Evolutionary conservation across 2,888 invertebrate genomes (phyloP).

Genomic region (Luperina testacea): DNA sequence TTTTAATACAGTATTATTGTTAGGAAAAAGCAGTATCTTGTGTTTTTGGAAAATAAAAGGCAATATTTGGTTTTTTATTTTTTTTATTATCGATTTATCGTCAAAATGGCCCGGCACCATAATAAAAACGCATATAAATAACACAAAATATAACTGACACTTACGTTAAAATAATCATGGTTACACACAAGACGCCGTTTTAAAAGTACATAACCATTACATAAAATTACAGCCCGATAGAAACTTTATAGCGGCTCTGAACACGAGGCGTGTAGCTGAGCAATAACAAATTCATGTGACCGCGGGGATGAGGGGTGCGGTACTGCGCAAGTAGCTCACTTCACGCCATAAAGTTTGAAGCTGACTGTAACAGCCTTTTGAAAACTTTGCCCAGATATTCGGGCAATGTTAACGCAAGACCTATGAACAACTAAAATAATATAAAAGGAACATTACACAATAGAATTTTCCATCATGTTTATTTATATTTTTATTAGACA

Average conservation of each 20-base stretch:
- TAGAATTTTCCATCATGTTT: conserved; percentile 14
- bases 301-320: background rate
- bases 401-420: conserved; percentile 12
- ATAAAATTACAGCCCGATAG: background rate
- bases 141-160: conserved; percentile 61
- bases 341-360: background rate
- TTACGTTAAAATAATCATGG: conserved; percentile 46
- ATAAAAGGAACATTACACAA: conserved; percentile 52
- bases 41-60: conserved; percentile 63
- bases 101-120: conserved; percentile 75
- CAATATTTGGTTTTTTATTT: conserved; percentile 57
- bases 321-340: background rate
- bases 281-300: background rate
- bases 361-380: background rate
- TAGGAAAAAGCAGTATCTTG: background rate
- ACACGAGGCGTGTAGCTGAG: background rate
- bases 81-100: conserved; percentile 73
- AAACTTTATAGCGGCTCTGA: background rate
- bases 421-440: conserved; percentile 20
- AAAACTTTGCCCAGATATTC: background rate
- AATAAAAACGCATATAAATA: conserved; percentile 64
- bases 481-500: conserved; percentile 28
- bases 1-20: conserved; percentile 1
- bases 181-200: conserved; percentile 43
- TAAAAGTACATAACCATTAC: conserved; percentile 44